Percentiles rank a stretch among this genome's conserved stretches.
These are phyloP conservation scores for Drosophila incognita DNA, from an alignment of 2,888 invertebrate species.

Conservation along the genomic window DNA sequence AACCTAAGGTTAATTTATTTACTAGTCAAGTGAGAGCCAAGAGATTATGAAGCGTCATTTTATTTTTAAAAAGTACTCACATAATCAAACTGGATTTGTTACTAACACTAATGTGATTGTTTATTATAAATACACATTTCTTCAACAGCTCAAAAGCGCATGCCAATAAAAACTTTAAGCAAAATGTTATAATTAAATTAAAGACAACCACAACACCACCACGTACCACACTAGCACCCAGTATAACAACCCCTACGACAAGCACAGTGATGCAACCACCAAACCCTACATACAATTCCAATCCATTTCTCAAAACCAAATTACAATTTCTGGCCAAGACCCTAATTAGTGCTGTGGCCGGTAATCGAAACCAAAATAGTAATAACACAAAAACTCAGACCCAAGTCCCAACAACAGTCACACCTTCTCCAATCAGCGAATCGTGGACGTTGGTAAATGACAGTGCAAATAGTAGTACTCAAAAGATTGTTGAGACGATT, in stretches of 20 bases:
- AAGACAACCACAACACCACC: constrained; percentile 62
- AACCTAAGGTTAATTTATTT: constrained; percentile 5
- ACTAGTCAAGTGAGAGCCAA: constrained; percentile 29
- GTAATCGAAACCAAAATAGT: constrained; percentile 34
- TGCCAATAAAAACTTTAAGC: constrained; percentile 79
- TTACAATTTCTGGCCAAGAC: constrained; percentile 61
- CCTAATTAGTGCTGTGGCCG: constrained; percentile 56
- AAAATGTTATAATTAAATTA: constrained; percentile 64
- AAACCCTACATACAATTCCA: constrained; percentile 55
- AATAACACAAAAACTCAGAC: constrained; percentile 22
- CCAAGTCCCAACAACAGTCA: constrained; percentile 24
- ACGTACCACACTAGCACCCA: constrained; percentile 59
- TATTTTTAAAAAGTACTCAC: constrained; percentile 21
- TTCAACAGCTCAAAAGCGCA: constrained; percentile 83
- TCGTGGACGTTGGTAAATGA: constrained; percentile 47
- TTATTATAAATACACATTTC: constrained; percentile 78
- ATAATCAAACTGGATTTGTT: constrained; percentile 36
- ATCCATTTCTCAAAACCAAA: constrained; percentile 71
- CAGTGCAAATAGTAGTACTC: constrained; percentile 46
- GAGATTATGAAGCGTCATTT: not conserved
- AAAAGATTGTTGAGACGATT: constrained; percentile 67
- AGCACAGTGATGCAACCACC: constrained; percentile 33
- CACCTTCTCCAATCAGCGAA: constrained; percentile 15
- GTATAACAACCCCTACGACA: constrained; percentile 37
- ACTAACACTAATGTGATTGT: constrained; percentile 81